Evolutionary conservation across 2,113 vertebrate genomes (phyloP).

Genomic region (Corvus hawaiiensis): DNA sequence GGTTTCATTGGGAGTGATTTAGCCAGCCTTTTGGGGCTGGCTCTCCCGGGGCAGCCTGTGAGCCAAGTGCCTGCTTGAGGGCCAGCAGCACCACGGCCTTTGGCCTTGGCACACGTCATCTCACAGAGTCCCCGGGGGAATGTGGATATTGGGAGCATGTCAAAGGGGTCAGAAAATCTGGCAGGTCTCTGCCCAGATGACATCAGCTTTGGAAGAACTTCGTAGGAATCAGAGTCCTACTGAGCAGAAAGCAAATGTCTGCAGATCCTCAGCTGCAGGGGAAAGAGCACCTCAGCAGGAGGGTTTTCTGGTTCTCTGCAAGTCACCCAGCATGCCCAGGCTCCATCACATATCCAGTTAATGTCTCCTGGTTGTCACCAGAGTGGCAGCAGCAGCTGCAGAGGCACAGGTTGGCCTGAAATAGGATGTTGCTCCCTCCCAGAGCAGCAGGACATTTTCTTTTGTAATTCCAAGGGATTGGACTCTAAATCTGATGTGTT

Average conservation of each 20-base stretch:
- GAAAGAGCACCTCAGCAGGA: neutral
- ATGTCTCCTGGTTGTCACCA: neutral
- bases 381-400: neutral
- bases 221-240: neutral
- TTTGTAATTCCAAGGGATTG: neutral
- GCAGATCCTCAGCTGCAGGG: neutral
- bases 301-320: neutral
- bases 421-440: neutral
- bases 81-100: neutral
- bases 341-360: neutral
- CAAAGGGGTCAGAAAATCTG: constrained; percentile 35
- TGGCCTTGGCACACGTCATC: neutral
- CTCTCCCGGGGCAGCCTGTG: neutral
- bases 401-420: neutral
- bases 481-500: neutral
- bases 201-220: constrained; percentile 48
- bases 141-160: neutral
- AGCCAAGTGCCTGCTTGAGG: neutral
- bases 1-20: neutral
- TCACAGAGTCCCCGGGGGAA: neutral
- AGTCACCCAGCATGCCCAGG: neutral
- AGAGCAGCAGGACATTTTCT: neutral
- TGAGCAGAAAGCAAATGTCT: neutral
- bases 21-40: neutral
- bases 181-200: constrained; percentile 38